These are phyloP conservation scores for Oxycera nigricornis DNA, from an alignment of 2,888 invertebrate genomes.

Conservation along the genomic window DNA sequence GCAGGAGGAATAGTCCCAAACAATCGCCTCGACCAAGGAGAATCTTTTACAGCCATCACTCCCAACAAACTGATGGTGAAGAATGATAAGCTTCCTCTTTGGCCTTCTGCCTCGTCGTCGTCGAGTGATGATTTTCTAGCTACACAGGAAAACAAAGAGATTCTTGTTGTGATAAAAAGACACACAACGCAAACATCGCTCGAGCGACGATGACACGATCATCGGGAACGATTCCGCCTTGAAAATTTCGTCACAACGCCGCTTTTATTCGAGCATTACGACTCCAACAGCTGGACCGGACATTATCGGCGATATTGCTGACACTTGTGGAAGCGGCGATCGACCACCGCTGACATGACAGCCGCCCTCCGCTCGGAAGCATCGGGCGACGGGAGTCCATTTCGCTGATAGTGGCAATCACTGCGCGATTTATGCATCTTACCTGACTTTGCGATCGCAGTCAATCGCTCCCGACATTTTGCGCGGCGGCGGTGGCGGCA, in stretches of 20 bases:
- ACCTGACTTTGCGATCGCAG: conserved; percentile 29
- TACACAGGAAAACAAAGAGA: conserved; percentile 35
- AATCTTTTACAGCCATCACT: not conserved
- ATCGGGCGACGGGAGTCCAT: not conserved
- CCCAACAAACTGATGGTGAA: conserved; percentile 2
- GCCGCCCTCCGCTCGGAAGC: conserved; percentile 1
- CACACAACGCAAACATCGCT: conserved; percentile 2
- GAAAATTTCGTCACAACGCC: not conserved
- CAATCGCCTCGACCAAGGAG: not conserved
- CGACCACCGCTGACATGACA: conserved; percentile 8
- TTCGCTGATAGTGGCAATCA: not conserved
- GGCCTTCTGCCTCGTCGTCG: not conserved
- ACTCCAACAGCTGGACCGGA: not conserved
- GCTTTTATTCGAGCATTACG: not conserved
- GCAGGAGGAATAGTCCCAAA: too few relatives aligned
- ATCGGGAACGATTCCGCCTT: not conserved
- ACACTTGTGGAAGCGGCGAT: conserved; percentile 33
- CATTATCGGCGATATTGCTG: conserved; percentile 8
- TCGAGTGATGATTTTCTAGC: conserved; percentile 8
- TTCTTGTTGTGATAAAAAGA: conserved; percentile 24
- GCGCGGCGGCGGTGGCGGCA: conserved; percentile 5
- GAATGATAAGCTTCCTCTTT: conserved; percentile 1
- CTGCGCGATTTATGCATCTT: not conserved
- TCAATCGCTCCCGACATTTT: conserved; percentile 30
- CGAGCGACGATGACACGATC: conserved; percentile 30